Evolutionary conservation across 1,140 invertebrate species (phyloP), one percentile per base, ranked within the genome.

Genomic region (Odontomachus brunneus): DNA sequence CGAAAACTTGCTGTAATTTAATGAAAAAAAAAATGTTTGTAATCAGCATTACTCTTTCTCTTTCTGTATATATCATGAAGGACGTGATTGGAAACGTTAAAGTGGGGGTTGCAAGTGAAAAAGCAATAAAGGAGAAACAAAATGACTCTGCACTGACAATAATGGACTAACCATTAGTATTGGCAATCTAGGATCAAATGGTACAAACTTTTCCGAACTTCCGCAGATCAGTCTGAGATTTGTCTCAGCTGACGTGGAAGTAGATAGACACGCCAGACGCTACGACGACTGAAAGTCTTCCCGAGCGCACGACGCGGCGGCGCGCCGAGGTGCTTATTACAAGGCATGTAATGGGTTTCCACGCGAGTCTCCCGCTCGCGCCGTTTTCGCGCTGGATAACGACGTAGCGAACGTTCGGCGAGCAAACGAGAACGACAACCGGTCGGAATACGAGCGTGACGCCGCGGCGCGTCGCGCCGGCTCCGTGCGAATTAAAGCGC

Each of bases 321-420:
- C 44, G 51, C 51, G 55, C 33, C 38, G 22, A 83, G 48, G 65
- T 83, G 82, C 86, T 89, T 74, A 86, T 90, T 90, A 90, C 82
- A 51, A 71, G 83, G 66, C 80, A 80, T 83, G 65, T 87, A 89
- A 88, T 89, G 66, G 66, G 78, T 84, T 88, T 89, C 87, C 76
- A 73, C 88, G 83, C 69, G 80, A 83, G 78, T 55, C 33, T 59
- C 80, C 67, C 78, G 38, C 55, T 63, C 71, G 67, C 73, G 81
- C 48, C 73, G 80, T 73, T 49, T 65, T 38, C 63, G 69, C 67
- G 60, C 60, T 22, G 63, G 66, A 85, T 76, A 85, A 85, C 78
- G 74, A 83, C 65, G 38, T 44, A 44, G 38, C 3, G 57, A 67
- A 29, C 17, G n/a, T 29, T 51, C 19, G 67, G 29, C 29, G 24